Evolutionary conservation across 2,113 vertebrate genomes (phyloP), one percentile per base, ranked within the genome.

Genomic region (Chloropsis cyanopogon): DNA sequence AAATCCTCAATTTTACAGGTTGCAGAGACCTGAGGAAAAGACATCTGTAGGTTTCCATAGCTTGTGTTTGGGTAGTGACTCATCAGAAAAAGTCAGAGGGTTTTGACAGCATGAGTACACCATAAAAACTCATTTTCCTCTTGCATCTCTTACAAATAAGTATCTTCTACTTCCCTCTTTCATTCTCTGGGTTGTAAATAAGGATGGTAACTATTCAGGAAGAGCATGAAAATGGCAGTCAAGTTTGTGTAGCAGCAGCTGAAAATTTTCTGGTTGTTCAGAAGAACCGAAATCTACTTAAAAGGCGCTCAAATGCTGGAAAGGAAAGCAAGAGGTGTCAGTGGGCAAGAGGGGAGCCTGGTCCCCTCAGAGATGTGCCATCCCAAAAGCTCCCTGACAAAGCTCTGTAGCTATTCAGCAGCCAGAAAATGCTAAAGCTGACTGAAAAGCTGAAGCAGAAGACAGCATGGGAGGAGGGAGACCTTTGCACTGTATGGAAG

Each of bases 381-480:
- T 28, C n/a, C 49, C 50, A 57, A 77, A 84, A 61, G 41, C 17
- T 77, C 21, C 9, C 22, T 2, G 1, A 29, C 19, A 87, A 87
- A 87, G 25, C 12, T 71, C 47, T 54, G 9, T 10, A 59, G 63
- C 8, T 24, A 33, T 33, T 71, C 41, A 50, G 52, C 39, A 87
- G 35, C 10, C 53, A 79, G 78, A 60, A 88, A 46, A 86, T 12
- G 5, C 28, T 53, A 46, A 42, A 61, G 37, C 6, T 72, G 47
- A 35, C 33, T 53, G 80, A 59, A 73, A 88, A 81, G 17, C 31
- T 69, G 47, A 80, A 63, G 33, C 14, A 85, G 12, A 92, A 72
- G 22, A 37, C 1, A 5, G 11, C 1, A 0, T 3, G 33, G 26
- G 25, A 12, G 7, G 8, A 77, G 29, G 50, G 29, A 86, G 25